These are phyloP conservation scores for Entomobrya multifasciata DNA, from an alignment of 2,888 invertebrate species.

Conservation along the genomic window DNA sequence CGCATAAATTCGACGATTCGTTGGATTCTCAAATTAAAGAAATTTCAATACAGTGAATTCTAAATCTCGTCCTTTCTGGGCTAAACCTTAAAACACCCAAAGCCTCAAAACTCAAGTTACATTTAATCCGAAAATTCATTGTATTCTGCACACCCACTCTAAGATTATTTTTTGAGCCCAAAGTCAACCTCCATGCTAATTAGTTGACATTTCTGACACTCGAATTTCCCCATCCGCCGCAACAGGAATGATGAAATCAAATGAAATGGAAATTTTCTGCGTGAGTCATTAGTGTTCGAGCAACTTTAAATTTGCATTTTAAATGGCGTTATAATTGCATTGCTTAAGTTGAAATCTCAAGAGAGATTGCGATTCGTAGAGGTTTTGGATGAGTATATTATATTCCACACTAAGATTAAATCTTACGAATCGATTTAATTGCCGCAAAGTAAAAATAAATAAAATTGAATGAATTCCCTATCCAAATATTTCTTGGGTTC, in stretches of 20 bases:
- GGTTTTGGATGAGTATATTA: too few relatives aligned
- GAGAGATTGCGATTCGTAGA: not conserved
- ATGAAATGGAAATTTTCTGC: conserved; percentile 19
- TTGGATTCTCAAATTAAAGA: not conserved
- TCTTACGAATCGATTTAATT: too few relatives aligned
- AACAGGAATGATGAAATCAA: not conserved
- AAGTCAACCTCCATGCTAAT: too few relatives aligned
- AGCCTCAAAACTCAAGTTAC: not conserved
- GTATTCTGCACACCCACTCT: too few relatives aligned
- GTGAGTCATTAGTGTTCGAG: not conserved
- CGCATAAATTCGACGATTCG: not conserved
- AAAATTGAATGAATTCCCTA: too few relatives aligned
- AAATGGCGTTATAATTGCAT: conserved; percentile 21
- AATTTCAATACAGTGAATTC: not conserved
- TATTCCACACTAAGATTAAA: too few relatives aligned
- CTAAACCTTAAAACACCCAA: not conserved
- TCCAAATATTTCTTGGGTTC: too few relatives aligned
- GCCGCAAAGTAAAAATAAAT: too few relatives aligned
- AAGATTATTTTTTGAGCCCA: too few relatives aligned
- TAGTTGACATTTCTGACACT: too few relatives aligned
- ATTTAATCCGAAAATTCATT: not conserved
- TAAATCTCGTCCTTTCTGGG: not conserved
- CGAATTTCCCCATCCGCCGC: not conserved
- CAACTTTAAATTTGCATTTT: conserved; percentile 19
- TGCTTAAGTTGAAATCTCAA: not conserved